A percentile compares a stretch with the other conserved stretches of the same genome.
These are phyloP conservation scores for Lithophane socia DNA, from an alignment of 2,888 invertebrate species.

Conservation along the genomic window DNA sequence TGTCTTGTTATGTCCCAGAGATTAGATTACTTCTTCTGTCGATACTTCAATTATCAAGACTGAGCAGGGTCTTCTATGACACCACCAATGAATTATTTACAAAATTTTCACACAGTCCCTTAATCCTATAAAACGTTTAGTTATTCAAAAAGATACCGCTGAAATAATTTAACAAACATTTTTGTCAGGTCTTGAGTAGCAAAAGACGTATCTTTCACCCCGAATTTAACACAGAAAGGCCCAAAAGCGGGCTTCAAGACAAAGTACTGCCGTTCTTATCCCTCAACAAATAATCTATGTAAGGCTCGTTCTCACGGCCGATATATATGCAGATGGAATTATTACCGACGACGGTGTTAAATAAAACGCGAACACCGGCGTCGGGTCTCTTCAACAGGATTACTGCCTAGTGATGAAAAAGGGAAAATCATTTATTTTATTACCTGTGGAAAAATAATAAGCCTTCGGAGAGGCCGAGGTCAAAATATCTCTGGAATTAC, in stretches of 20 bases:
- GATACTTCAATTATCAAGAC: background rate
- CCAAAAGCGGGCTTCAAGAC: conserved; percentile 58
- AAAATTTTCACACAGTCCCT: conserved; percentile 28
- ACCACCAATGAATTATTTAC: conserved; percentile 34
- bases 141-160: conserved; percentile 52
- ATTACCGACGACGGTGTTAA: conserved; percentile 79
- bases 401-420: conserved; percentile 80
- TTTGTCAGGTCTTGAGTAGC: conserved; percentile 59
- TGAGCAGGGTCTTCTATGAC: background rate
- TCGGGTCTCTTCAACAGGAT: conserved; percentile 67
- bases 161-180: conserved; percentile 58
- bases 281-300: conserved; percentile 66
- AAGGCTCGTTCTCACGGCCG: conserved; percentile 67
- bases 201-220: conserved; percentile 59
- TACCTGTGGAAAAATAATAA: conserved; percentile 81
- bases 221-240: conserved; percentile 58
- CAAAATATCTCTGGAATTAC: conserved; percentile 64
- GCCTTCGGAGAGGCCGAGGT: conserved; percentile 71
- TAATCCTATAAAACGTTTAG: conserved; percentile 49
- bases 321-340: conserved; percentile 84
- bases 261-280: conserved; percentile 58
- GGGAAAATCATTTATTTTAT: conserved; percentile 85
- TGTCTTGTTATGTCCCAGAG: background rate
- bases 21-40: background rate
- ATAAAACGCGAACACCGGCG: conserved; percentile 77